Evolutionary conservation across 1,140 invertebrate genomes (phyloP).

Genomic region (Thalassaphorura encarpata): DNA sequence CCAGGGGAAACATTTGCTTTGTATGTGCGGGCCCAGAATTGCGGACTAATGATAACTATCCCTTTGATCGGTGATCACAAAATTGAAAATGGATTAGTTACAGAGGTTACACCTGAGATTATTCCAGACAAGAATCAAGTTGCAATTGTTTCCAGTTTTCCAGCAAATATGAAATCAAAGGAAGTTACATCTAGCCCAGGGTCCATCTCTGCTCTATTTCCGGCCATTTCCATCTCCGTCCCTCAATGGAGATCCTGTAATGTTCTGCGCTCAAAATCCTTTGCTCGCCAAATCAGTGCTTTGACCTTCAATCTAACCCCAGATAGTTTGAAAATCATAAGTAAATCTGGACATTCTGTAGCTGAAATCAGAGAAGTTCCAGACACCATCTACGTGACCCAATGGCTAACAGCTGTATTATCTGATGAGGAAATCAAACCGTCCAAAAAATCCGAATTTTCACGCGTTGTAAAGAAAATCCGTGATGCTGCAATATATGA

Average conservation of each 20-base stretch:
- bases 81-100: neutral
- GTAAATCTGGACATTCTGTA: neutral
- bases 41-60: neutral
- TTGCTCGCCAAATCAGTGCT: neutral
- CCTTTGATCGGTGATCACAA: neutral
- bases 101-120: neutral
- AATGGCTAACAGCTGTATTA: slow-evolving; percentile 7
- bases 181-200: neutral
- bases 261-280: neutral
- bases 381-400: neutral
- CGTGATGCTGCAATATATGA: slow-evolving; percentile 9
- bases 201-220: neutral
- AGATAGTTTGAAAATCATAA: neutral
- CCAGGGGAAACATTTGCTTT: slow-evolving; percentile 8
- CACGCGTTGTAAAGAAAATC: slow-evolving; percentile 13
- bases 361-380: slow-evolving; percentile 10
- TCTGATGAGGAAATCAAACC: neutral
- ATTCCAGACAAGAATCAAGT: neutral
- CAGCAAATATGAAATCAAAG: neutral
- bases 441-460: neutral
- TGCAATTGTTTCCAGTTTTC: slow-evolving; percentile 2
- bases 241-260: neutral
- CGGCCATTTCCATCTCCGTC: slow-evolving; percentile 3
- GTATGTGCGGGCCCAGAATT: slow-evolving; percentile 8
- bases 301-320: neutral